Conservation (phyloP, 2,113 vertebrate genomes). For the Polypterus bichir region DNA sequence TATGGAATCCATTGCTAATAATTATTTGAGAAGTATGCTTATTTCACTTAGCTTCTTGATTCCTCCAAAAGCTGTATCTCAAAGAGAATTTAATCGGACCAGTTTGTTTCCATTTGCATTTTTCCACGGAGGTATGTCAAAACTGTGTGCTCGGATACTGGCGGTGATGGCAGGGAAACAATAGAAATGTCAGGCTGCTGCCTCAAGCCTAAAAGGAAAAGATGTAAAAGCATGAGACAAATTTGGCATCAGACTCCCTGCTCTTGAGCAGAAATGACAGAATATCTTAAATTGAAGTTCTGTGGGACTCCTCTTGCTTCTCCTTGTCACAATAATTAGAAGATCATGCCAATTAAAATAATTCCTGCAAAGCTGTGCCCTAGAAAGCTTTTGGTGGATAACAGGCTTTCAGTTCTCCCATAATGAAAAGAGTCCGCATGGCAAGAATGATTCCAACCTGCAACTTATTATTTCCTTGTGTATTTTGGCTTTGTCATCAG, state of each 20-base stretch:
- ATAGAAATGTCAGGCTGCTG: not conserved
- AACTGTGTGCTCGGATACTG: not conserved
- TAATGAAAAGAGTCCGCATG: too few relatives aligned
- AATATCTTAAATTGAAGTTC: constrained; percentile 1
- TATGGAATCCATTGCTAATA: too few relatives aligned
- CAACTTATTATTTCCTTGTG: too few relatives aligned
- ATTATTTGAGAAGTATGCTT: too few relatives aligned
- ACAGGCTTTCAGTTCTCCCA: too few relatives aligned
- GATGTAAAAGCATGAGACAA: constrained; percentile 6
- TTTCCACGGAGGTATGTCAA: not conserved
- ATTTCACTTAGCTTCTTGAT: too few relatives aligned
- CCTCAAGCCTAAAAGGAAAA: not conserved
- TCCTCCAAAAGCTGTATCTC: not conserved
- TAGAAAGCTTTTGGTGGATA: constrained; percentile 2
- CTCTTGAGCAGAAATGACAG: constrained; percentile 6
- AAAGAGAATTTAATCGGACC: not conserved
- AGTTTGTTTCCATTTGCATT: constrained; percentile 4
- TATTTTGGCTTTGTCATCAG: too few relatives aligned
- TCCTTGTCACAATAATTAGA: constrained; percentile 6
- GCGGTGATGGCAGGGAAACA: not conserved
- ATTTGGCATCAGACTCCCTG: constrained; percentile 4
- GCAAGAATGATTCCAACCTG: too few relatives aligned
- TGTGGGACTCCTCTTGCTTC: constrained; percentile 1
- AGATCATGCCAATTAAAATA: constrained; percentile 6
- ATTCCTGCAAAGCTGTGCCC: not conserved